Evolutionary conservation across 2,888 invertebrate species (phyloP), one percentile per base, ranked within the genome.

Genomic region (Craniophora ligustri): DNA sequence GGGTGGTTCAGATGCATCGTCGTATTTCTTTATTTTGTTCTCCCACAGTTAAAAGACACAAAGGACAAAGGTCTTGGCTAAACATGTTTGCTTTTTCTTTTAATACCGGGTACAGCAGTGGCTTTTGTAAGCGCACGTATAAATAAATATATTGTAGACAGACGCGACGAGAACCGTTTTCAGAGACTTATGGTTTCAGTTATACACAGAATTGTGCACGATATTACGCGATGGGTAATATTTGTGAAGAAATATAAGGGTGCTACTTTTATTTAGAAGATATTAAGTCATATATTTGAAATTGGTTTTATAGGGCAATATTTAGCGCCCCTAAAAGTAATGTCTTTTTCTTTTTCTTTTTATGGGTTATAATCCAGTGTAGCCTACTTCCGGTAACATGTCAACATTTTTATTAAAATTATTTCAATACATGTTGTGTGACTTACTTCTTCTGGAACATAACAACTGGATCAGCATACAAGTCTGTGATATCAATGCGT

Each of bases 361-460:
- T n/a, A n/a, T n/a, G n/a, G n/a, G n/a, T n/a, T n/a, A n/a, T n/a
- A n/a, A n/a, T n/a, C n/a, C n/a, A n/a, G n/a, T n/a, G n/a, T n/a
- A n/a, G n/a, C n/a, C n/a, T n/a, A n/a, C n/a, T n/a, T n/a, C n/a
- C n/a, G n/a, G n/a, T n/a, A n/a, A n/a, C n/a, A n/a, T n/a, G n/a
- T n/a, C n/a, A n/a, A n/a, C n/a, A n/a, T n/a, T 26, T n/a, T 23
- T 10, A 6, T 19, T 19, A 1, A 19, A 19, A 5, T 19, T 19
- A 4, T 6, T 5, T n/a, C 3, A 23, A 1, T 2, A 26, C n/a
- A 5, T 4, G 0, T 4, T 26, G 21, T 13, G 34, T 13, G 35
- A 80, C 93, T 93, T 82, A 98, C 98, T 95, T 97, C 86, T 94
- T 95, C 86, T 99, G 98, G 89, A 97, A 97, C 86, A 95, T 95